phyloP scores from a whole-genome alignment of 2,113 vertebrate species.

The Pseudonaja textilis region DNA sequence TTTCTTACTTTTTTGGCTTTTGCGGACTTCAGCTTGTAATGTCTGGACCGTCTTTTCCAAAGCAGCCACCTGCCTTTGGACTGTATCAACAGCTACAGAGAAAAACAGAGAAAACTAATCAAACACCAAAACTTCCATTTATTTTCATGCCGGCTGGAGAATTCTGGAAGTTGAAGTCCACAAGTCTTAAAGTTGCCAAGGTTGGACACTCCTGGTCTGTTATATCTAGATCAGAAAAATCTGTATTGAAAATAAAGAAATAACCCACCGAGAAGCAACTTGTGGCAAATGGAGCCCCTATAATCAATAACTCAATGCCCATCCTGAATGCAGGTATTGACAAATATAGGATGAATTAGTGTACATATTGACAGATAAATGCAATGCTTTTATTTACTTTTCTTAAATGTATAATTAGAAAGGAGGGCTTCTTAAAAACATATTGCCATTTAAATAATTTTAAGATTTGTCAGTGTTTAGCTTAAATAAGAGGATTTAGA shows the following conservation, averaged over 20 bases:
- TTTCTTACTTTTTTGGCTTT: constrained; percentile 22
- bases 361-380: neutral
- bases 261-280: too few species aligned
- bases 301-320: too few species aligned
- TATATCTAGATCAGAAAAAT: too few species aligned
- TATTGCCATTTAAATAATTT: neutral
- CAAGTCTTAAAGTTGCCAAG: too few species aligned
- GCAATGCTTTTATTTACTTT: neutral
- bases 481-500: neutral
- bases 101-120: neutral
- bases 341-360: too few species aligned
- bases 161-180: too few species aligned
- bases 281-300: too few species aligned
- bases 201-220: too few species aligned
- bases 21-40: constrained; percentile 32
- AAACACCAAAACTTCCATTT: neutral
- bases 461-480: neutral
- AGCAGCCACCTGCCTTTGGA: constrained; percentile 28
- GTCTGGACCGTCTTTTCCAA: constrained; percentile 26
- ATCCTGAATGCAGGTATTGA: too few species aligned
- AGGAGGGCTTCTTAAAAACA: neutral
- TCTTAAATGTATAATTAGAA: neutral
- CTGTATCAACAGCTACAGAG: neutral
- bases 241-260: too few species aligned
- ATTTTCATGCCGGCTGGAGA: too few species aligned